These are phyloP conservation scores for Clarias macrocephalus DNA, from an alignment of 2,113 vertebrate genomes.

Conservation along the genomic window DNA sequence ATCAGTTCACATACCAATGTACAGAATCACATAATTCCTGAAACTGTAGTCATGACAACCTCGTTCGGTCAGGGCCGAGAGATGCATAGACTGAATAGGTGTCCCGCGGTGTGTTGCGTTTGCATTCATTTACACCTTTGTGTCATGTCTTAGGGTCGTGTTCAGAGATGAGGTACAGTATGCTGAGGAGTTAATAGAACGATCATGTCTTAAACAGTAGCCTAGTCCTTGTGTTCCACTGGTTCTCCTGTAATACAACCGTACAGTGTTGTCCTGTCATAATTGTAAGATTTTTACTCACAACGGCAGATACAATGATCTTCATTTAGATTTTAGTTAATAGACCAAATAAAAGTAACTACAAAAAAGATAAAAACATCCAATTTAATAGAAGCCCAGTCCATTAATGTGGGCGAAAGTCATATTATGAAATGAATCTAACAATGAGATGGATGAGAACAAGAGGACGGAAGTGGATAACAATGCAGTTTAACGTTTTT, in stretches of 20 bases:
- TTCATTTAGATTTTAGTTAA: neutral
- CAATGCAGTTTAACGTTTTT: too few relatives aligned
- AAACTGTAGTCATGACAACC: slow-evolving; percentile 24
- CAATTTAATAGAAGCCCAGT: neutral
- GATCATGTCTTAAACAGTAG: neutral
- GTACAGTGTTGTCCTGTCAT: too few relatives aligned
- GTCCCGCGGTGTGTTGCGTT: neutral
- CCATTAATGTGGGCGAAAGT: neutral
- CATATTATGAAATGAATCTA: neutral
- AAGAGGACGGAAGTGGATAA: too few relatives aligned
- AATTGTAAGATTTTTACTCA: neutral
- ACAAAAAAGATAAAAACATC: neutral
- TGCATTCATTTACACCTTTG: neutral
- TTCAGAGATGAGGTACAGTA: neutral
- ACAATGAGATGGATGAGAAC: too few relatives aligned
- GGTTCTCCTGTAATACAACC: neutral
- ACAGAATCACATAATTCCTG: neutral
- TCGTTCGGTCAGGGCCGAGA: neutral
- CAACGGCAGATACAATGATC: neutral
- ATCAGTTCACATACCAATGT: neutral
- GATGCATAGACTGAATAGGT: neutral
- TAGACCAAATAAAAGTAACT: neutral
- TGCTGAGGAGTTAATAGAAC: neutral
- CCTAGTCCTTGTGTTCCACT: neutral
- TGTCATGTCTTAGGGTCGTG: neutral